phyloP scores from a whole-genome alignment of 2,113 vertebrate genomes.

The Eulemur macaco region DNA sequence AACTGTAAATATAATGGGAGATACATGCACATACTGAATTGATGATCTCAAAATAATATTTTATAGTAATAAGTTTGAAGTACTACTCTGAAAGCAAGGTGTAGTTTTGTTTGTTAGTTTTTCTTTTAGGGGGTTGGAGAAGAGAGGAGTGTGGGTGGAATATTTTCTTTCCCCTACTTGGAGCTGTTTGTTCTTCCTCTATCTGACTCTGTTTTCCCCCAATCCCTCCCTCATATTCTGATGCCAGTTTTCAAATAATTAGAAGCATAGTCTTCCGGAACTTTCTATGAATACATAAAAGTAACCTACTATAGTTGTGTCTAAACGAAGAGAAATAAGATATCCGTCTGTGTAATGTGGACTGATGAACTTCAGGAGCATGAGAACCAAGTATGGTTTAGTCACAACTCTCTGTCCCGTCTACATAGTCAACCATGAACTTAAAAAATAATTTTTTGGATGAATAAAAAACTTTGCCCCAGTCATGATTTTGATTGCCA shows the following conservation, averaged over 20 bases:
- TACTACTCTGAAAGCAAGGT: background rate
- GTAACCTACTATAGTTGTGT: background rate
- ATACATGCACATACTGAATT: rapidly evolving
- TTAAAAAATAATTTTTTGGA: background rate
- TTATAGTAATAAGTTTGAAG: background rate
- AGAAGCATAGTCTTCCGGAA: background rate
- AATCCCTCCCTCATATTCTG: background rate
- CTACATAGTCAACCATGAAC: background rate
- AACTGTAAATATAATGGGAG: background rate
- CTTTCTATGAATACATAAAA: background rate
- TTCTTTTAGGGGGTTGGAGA: background rate
- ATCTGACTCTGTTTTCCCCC: background rate
- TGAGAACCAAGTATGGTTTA: background rate
- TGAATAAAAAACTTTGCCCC: background rate
- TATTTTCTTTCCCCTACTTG: rapidly evolving
- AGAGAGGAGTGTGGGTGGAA: background rate
- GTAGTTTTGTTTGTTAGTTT: background rate
- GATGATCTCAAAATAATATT: background rate
- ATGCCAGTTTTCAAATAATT: background rate
- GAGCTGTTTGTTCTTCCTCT: background rate
- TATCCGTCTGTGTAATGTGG: rapidly evolving
- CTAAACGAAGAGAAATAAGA: background rate
- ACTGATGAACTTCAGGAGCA: background rate
- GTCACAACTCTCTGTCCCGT: background rate
- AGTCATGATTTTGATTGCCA: background rate